Percentiles rank a stretch among this genome's conserved stretches.
phyloP scores from a whole-genome alignment of 1,140 invertebrate species.

The Euura saliciscinereae region DNA sequence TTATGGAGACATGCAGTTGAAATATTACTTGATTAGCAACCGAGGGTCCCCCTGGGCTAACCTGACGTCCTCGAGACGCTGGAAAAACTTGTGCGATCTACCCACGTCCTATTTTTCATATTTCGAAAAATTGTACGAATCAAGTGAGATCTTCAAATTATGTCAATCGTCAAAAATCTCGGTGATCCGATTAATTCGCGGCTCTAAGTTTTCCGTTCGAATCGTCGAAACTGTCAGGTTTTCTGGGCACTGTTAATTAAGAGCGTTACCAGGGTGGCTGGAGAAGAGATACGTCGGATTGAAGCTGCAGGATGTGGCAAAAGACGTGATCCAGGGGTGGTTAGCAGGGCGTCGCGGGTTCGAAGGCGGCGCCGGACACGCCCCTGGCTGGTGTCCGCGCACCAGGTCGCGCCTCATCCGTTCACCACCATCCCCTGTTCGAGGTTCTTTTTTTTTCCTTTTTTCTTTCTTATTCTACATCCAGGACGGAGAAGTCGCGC shows the following conservation, averaged over 20 bases:
- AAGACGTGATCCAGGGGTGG: constrained; percentile 26
- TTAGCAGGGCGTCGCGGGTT: constrained; percentile 40
- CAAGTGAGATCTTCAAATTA: too few species aligned
- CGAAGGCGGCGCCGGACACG: constrained; percentile 55
- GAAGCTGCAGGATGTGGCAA: constrained; percentile 22
- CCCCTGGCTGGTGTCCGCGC: constrained; percentile 51
- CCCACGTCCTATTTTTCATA: too few species aligned
- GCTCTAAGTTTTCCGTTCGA: neutral
- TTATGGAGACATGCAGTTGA: constrained; percentile 28
- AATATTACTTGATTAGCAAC: constrained; percentile 26
- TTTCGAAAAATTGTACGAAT: too few species aligned
- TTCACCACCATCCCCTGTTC: constrained; percentile 7
- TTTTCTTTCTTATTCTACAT: neutral
- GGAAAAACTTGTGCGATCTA: neutral
- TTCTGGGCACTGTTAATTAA: neutral
- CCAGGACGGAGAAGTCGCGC: neutral
- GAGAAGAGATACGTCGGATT: constrained; percentile 5
- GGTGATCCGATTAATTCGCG: neutral
- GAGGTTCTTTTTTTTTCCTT: neutral
- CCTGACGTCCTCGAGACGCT: neutral
- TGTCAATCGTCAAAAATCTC: neutral
- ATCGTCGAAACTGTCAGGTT: neutral
- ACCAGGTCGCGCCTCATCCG: constrained; percentile 19
- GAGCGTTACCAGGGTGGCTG: neutral
- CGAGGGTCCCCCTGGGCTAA: neutral